Evolutionary conservation across 1,140 invertebrate species (phyloP), one percentile per base, ranked within the genome.

Genomic region (Sycophila sp.): DNA sequence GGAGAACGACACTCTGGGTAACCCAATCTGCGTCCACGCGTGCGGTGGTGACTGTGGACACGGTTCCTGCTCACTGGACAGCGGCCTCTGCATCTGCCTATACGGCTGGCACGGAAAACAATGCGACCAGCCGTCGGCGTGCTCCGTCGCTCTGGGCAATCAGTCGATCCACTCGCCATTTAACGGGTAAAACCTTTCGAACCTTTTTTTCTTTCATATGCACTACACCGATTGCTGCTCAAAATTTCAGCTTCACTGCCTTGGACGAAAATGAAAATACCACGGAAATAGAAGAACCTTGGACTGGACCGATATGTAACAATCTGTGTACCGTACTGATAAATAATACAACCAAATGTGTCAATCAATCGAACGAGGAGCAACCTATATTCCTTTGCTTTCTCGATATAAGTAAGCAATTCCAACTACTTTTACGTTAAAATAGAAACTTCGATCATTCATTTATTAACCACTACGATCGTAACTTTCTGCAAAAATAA

Each of bases 71-170:
- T 6, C 28, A 1, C 1, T 19, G 1, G 45, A 56, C 10, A 58
- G 36, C 4, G 56, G 40, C 1, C 28, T 8, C 2, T 81, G 78
- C 15, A 7, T 53, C 0, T 80, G 79, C 49, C 49, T 49, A 13
- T 66, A 62, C 19, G 77, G 77, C 6, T 80, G 78, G 78, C 59
- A 24, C 0, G 78, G 76, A 26, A 28, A 6, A 34, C 49, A 69
- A 10, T 80, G 78, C 19, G 73, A 77, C 1, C 15, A 45, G 11
- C 38, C 74, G 0, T 42, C 22, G 0, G 5, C 71, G 5, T 79
- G 78, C 13, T 40, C 40, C 0, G n/a, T 70, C 1, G 11, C 1
- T 2, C 0, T 70, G 19, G 13, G 34, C 3, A 63, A 60, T 26
- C 26, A 70, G 1, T 3, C 59, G 2, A 15, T 40, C 4, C 51